Evolutionary conservation across 2,888 invertebrate genomes (phyloP).

Genomic region (Aphidoletes aphidimyza): DNA sequence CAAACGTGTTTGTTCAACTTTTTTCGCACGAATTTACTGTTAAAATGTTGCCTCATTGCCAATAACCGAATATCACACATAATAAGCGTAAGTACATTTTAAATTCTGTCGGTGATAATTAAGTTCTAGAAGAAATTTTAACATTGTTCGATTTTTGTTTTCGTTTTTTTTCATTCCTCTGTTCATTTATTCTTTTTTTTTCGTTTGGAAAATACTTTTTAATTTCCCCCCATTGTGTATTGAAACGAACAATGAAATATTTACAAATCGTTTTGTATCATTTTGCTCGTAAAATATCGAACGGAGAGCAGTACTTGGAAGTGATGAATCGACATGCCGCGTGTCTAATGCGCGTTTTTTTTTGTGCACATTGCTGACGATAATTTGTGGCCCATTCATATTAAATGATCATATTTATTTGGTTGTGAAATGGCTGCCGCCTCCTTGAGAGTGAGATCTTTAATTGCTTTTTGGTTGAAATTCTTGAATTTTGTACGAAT

Average conservation of each 20-base stretch:
- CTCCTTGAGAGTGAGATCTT: background rate
- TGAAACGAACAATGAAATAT: too few species aligned
- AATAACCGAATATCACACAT: background rate
- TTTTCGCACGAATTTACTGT: too few species aligned
- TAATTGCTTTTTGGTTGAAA: constrained; percentile 10
- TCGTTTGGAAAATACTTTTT: background rate
- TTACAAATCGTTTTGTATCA: too few species aligned
- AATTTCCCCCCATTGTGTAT: too few species aligned
- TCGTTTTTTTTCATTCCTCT: background rate
- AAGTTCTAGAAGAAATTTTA: background rate
- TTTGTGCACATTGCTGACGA: background rate
- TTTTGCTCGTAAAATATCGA: too few species aligned
- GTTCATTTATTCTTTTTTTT: background rate
- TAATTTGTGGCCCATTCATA: constrained; percentile 28
- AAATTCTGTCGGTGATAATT: constrained; percentile 16
- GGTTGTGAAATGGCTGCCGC: background rate
- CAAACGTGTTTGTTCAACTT: too few species aligned
- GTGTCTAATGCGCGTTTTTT: background rate
- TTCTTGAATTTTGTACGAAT: background rate
- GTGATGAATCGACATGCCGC: too few species aligned
- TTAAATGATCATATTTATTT: constrained; percentile 5
- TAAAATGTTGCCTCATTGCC: too few species aligned
- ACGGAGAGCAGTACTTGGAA: too few species aligned
- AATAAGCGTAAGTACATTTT: background rate
- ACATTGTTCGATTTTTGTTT: background rate